Evolutionary conservation across 2,797 vertebrate species (phyloP).

Genomic region (Anniella stebbinsi): DNA sequence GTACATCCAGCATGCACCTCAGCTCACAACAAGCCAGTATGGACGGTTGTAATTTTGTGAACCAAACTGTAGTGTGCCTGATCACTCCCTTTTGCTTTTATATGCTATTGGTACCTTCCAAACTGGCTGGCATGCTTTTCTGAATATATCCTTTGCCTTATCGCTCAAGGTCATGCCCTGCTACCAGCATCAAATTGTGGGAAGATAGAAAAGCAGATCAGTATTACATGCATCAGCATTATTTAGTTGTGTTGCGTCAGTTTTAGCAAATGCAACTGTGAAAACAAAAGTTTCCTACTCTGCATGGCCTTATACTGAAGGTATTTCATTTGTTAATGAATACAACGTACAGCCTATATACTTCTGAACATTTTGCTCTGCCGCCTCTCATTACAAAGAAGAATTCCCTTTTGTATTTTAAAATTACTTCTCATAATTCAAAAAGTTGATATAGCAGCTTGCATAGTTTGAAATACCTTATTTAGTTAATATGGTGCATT

Average conservation of each 20-base stretch:
- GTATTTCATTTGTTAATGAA: slow-evolving; percentile 49
- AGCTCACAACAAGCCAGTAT: no score
- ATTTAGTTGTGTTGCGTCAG: slow-evolving; percentile 63
- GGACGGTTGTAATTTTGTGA: no score
- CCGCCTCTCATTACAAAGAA: neutral
- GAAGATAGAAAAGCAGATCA: slow-evolving; percentile 44
- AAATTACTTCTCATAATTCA: slow-evolving; percentile 20
- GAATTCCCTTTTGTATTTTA: neutral
- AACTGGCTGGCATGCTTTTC: slow-evolving; percentile 16
- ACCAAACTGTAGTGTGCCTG: no score
- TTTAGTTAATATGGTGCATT: slow-evolving; percentile 32
- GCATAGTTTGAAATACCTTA: slow-evolving; percentile 32
- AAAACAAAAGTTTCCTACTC: slow-evolving; percentile 62
- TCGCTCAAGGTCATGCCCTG: slow-evolving; percentile 59
- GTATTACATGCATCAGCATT: slow-evolving; percentile 41
- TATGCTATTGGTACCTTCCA: neutral
- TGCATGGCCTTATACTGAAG: slow-evolving; percentile 20
- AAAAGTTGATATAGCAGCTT: slow-evolving; percentile 29
- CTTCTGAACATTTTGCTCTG: slow-evolving; percentile 39
- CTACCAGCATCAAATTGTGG: slow-evolving; percentile 66
- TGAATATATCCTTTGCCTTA: fast-evolving
- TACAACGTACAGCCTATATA: slow-evolving; percentile 38
- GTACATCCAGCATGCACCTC: no score
- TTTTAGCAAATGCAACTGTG: slow-evolving; percentile 55
- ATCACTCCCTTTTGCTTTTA: no score